These are phyloP conservation scores for Bos indicus DNA, from an alignment of 2,113 vertebrate genomes.

Conservation along the genomic window DNA sequence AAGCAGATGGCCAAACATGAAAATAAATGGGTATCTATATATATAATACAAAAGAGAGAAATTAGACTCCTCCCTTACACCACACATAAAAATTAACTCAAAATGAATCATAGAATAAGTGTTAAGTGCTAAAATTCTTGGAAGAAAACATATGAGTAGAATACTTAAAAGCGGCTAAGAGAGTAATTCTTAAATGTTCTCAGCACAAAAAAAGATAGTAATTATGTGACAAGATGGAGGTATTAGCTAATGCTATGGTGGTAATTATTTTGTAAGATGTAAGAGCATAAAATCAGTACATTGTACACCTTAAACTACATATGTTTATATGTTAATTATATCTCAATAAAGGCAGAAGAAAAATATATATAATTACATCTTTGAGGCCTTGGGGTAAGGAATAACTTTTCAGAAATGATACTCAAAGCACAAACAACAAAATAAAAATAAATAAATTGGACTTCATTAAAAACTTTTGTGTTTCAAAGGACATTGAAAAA, in stretches of 20 bases:
- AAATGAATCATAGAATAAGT: neutral
- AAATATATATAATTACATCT: neutral
- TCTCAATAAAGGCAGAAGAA: neutral
- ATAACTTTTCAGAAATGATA: neutral
- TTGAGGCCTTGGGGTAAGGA: neutral
- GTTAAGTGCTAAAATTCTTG: neutral
- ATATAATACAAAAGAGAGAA: neutral
- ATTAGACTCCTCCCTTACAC: neutral
- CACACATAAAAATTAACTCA: neutral
- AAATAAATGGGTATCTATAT: neutral
- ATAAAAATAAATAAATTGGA: neutral
- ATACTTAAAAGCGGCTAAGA: neutral
- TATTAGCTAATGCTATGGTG: neutral
- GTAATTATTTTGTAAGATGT: neutral
- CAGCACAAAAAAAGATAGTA: neutral
- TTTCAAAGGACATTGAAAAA: neutral
- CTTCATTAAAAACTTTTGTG: neutral
- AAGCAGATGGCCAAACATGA: neutral
- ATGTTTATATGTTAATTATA: neutral
- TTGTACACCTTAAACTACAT: neutral
- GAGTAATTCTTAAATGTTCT: neutral
- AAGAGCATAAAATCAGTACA: neutral
- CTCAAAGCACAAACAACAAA: neutral
- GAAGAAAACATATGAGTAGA: neutral
- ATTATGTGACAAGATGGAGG: neutral